phyloP scores from a whole-genome alignment of 2,113 vertebrate genomes.

The Cyphomyrus plagiostoma region DNA sequence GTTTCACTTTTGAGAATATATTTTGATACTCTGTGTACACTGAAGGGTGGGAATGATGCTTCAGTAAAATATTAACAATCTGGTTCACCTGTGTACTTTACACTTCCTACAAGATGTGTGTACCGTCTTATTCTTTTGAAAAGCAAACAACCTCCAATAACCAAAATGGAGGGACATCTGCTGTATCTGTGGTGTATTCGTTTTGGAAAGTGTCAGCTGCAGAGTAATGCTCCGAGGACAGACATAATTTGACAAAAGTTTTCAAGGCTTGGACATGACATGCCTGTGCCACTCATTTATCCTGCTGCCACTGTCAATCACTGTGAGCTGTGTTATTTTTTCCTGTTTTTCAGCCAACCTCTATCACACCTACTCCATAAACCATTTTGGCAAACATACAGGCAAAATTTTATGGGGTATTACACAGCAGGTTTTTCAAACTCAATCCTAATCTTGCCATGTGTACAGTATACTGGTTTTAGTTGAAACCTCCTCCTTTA shows the following conservation, averaged over 20 bases:
- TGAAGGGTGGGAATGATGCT: not conserved
- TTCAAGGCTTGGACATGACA: not conserved
- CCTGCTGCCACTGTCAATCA: not conserved
- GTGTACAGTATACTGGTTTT: not conserved
- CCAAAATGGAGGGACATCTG: not conserved
- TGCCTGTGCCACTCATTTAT: not conserved
- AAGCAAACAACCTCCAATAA: not conserved
- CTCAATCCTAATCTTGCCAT: not conserved
- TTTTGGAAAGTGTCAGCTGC: not conserved
- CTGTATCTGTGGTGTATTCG: not conserved
- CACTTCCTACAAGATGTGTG: not conserved
- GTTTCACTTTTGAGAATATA: constrained; percentile 19
- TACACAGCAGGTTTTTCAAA: not conserved
- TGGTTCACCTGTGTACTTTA: not conserved
- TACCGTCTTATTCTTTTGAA: not conserved
- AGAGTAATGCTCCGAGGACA: not conserved
- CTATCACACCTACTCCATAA: not conserved
- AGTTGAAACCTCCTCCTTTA: not conserved
- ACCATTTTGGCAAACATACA: not conserved
- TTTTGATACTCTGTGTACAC: not conserved
- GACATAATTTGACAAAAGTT: not conserved
- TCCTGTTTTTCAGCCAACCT: not conserved
- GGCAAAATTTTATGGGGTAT: not conserved
- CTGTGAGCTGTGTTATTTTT: not conserved
- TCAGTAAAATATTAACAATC: not conserved